Conservation (phyloP, 2,113 vertebrate species). For the Rhagologus leucostigma region DNA sequence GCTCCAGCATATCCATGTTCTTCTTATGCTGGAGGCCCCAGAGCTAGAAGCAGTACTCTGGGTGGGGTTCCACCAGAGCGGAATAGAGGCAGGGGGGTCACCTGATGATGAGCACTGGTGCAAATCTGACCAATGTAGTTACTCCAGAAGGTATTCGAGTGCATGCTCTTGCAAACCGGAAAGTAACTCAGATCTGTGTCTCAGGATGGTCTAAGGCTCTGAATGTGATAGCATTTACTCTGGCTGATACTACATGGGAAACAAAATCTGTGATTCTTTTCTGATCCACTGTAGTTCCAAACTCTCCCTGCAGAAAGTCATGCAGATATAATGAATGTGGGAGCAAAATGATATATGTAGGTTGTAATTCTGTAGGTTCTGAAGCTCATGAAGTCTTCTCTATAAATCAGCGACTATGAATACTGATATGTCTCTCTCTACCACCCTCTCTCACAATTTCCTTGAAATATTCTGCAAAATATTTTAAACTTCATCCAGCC, state of each 20-base stretch:
- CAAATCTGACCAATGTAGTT: not conserved
- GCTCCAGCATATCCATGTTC: not conserved
- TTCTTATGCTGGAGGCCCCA: not conserved
- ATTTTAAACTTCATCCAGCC: not conserved
- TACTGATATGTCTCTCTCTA: not conserved
- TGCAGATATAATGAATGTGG: not conserved
- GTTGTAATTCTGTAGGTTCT: not conserved
- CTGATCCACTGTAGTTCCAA: not conserved
- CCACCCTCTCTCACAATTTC: not conserved
- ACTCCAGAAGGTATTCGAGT: not conserved
- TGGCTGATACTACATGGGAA: not conserved
- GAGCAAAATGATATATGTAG: not conserved
- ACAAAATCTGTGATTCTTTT: not conserved
- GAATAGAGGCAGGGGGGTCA: not conserved
- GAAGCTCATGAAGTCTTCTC: not conserved
- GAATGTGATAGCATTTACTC: not conserved
- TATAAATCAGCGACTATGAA: not conserved
- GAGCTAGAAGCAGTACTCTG: not conserved
- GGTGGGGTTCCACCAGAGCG: not conserved
- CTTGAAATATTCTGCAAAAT: not conserved
- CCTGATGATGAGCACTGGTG: not conserved
- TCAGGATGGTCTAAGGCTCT: not conserved
- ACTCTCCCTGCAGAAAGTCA: not conserved
- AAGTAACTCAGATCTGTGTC: not conserved
- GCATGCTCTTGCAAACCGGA: fast-evolving